Evolutionary conservation across 2,888 invertebrate species (phyloP).

Genomic region (Scaptomyza reducta): DNA sequence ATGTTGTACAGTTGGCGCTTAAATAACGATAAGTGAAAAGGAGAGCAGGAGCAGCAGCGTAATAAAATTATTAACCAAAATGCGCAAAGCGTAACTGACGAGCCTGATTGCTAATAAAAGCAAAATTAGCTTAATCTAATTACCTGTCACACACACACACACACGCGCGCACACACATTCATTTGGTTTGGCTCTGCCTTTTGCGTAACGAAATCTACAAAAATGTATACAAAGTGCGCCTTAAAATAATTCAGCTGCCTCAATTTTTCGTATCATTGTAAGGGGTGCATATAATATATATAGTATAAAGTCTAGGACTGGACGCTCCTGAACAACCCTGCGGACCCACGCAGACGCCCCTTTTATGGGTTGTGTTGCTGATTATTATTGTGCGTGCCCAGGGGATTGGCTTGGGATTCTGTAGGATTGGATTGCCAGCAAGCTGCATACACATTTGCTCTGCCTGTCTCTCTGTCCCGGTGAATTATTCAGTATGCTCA

Average conservation of each 20-base stretch:
- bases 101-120: constrained; percentile 76
- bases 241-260: constrained; percentile 51
- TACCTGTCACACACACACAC: constrained; percentile 79
- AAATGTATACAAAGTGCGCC: constrained; percentile 15
- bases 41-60: constrained; percentile 13
- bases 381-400: constrained; percentile 76
- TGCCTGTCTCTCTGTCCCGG: constrained; percentile 34
- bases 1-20: constrained; percentile 8
- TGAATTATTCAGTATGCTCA: constrained; percentile 73
- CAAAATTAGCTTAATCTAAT: constrained; percentile 82
- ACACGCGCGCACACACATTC: neutral
- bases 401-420: constrained; percentile 44
- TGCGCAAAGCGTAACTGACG: constrained; percentile 43
- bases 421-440: constrained; percentile 4
- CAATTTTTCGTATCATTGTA: constrained; percentile 22
- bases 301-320: constrained; percentile 14
- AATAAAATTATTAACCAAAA: constrained; percentile 77
- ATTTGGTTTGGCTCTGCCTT: constrained; percentile 37
- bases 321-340: constrained; percentile 39
- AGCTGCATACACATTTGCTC: constrained; percentile 60
- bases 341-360: constrained; percentile 33
- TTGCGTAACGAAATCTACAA: constrained; percentile 52
- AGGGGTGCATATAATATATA: neutral
- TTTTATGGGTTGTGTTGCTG: constrained; percentile 42
- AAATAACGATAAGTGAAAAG: neutral